Conservation (phyloP, 2,797 vertebrate genomes). For the Synanceia verrucosa region DNA sequence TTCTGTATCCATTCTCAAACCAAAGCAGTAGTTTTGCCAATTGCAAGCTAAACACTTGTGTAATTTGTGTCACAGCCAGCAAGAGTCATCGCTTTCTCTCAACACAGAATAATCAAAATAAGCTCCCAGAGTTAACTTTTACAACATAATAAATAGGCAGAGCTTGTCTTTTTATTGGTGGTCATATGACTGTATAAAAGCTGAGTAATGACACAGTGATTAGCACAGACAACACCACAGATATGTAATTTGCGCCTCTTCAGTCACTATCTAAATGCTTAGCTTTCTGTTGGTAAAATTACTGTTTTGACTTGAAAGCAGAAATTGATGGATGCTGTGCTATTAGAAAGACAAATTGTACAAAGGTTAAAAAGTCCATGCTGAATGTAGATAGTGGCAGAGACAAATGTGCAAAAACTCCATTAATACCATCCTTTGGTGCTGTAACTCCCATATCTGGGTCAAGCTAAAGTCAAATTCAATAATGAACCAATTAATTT, state of each 20-base stretch:
- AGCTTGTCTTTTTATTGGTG: neutral
- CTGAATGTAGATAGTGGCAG: neutral
- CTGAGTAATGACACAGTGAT: neutral
- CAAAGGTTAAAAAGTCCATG: neutral
- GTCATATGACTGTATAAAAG: neutral
- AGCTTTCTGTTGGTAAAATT: constrained; percentile 8
- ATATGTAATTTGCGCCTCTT: neutral
- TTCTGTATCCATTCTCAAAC: constrained; percentile 20
- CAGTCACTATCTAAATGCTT: neutral
- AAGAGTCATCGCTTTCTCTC: neutral
- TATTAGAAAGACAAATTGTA: neutral
- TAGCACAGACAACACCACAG: neutral
- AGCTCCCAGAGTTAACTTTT: neutral
- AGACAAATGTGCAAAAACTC: constrained; percentile 5
- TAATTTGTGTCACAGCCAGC: constrained; percentile 34
- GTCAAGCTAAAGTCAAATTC: constrained; percentile 1
- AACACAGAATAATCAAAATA: neutral
- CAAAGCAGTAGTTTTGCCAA: constrained; percentile 32
- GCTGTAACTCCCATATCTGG: neutral
- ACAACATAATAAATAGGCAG: neutral
- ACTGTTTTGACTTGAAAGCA: constrained; percentile 4
- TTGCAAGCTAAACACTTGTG: constrained; percentile 16
- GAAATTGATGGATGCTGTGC: neutral
- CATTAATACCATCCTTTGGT: neutral
- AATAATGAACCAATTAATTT: neutral